phyloP scores from a whole-genome alignment of 2,888 invertebrate species.

The Leptura quadrifasciata region DNA sequence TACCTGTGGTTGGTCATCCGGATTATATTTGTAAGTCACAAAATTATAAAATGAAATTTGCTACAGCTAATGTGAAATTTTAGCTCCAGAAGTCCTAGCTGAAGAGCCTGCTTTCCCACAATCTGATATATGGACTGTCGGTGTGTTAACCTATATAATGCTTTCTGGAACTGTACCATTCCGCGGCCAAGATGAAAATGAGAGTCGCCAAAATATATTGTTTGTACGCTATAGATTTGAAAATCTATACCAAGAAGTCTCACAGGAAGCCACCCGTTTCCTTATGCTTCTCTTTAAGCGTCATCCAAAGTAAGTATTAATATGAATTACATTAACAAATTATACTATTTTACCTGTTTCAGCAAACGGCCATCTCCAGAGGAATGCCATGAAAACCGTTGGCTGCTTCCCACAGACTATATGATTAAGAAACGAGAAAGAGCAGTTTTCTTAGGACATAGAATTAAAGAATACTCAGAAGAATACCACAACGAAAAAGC shows the following conservation, averaged over 20 bases:
- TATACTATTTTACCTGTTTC: constrained; percentile 63
- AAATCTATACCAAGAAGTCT: constrained; percentile 94
- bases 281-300: constrained; percentile 97
- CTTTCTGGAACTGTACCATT: constrained; percentile 96
- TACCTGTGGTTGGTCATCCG: constrained; percentile 82
- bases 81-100: constrained; percentile 91
- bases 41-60: background rate
- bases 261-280: constrained; percentile 94
- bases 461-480: constrained; percentile 89
- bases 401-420: constrained; percentile 94
- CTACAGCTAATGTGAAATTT: background rate
- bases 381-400: constrained; percentile 96
- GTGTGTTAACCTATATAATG: constrained; percentile 92
- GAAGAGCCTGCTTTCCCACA: constrained; percentile 92
- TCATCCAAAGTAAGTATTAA: constrained; percentile 84
- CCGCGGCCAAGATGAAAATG: constrained; percentile 86
- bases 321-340: background rate
- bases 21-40: constrained; percentile 83
- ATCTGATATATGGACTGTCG: constrained; percentile 97
- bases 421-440: constrained; percentile 95
- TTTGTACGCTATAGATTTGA: constrained; percentile 96
- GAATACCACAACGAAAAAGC: constrained; percentile 85
- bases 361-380: constrained; percentile 96
- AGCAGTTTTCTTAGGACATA: constrained; percentile 88
- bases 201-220: constrained; percentile 93